A percentile compares a stretch with the other conserved stretches of the same genome.
These are phyloP conservation scores for Phragmatobia fuliginosa DNA, from an alignment of 2,888 invertebrate genomes.

Conservation along the genomic window DNA sequence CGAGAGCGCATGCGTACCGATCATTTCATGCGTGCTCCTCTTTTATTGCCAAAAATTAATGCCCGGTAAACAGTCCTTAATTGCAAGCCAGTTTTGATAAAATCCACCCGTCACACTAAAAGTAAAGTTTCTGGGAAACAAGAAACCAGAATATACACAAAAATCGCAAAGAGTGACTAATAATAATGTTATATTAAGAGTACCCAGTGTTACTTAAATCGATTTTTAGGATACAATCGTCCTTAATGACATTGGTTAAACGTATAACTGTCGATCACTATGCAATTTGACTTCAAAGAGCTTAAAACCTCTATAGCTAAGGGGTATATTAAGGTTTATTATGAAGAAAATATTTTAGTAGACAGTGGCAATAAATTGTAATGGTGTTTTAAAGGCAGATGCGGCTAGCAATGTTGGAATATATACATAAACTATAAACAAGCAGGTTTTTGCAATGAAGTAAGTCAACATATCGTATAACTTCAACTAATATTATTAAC, in stretches of 20 bases:
- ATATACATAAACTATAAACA: conserved; percentile 21
- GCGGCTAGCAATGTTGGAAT: conserved; percentile 42
- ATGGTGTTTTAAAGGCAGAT: conserved; percentile 45
- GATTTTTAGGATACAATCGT: conserved; percentile 59
- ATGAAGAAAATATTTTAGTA: conserved; percentile 37
- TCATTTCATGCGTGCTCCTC: conserved; percentile 81
- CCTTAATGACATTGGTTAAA: conserved; percentile 70
- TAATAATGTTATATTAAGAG: conserved; percentile 76
- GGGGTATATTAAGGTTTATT: conserved; percentile 47
- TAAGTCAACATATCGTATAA: conserved; percentile 2
- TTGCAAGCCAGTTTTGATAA: conserved; percentile 80
- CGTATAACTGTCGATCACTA: conserved; percentile 46
- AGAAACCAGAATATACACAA: conserved; percentile 71
- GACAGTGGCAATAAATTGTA: conserved; percentile 41
- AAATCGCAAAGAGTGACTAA: conserved; percentile 74
- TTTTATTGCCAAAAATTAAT: conserved; percentile 87
- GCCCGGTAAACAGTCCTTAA: conserved; percentile 84
- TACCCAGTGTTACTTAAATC: conserved; percentile 68
- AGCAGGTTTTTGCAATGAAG: conserved; percentile 9
- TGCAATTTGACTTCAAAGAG: conserved; percentile 52
- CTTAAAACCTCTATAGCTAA: conserved; percentile 68
- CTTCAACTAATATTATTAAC: conserved; percentile 15
- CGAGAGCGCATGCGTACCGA: conserved; percentile 76
- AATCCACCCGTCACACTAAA: conserved; percentile 69
- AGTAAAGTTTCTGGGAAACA: conserved; percentile 70